Percentiles rank a stretch among this genome's conserved stretches.
phyloP scores from a whole-genome alignment of 2,797 vertebrate species.

The Spheniscus humboldti region DNA sequence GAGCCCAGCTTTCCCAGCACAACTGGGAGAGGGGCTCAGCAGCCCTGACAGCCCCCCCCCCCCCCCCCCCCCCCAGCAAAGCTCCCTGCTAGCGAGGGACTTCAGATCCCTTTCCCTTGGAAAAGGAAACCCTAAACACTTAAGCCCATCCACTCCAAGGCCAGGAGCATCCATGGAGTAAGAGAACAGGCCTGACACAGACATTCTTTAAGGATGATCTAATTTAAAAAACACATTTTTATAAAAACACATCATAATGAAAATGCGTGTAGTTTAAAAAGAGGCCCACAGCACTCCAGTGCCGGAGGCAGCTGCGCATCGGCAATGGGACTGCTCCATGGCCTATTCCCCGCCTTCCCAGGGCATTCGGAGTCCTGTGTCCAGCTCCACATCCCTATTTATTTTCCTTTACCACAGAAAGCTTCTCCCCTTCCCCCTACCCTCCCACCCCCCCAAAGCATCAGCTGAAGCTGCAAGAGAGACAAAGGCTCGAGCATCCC shows the following conservation, averaged over 20 bases:
- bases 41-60: background rate
- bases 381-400: background rate
- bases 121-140: background rate
- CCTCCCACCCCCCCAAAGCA: background rate
- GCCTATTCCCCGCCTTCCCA: background rate
- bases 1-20: background rate
- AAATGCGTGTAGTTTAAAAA: background rate
- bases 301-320: background rate
- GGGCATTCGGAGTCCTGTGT: background rate
- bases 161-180: background rate
- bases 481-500: background rate
- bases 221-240: constrained; percentile 32
- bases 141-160: background rate
- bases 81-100: background rate
- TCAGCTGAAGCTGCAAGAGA: constrained; percentile 16
- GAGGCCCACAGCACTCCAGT: background rate
- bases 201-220: constrained; percentile 50
- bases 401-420: constrained; percentile 37
- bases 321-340: background rate
- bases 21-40: background rate
- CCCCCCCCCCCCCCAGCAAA: background rate
- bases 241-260: constrained; percentile 27
- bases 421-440: background rate
- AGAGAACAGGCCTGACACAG: constrained; percentile 3
- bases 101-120: background rate